Evolutionary conservation across 2,888 invertebrate species (phyloP).

Genomic region (Pristionchus mayeri): DNA sequence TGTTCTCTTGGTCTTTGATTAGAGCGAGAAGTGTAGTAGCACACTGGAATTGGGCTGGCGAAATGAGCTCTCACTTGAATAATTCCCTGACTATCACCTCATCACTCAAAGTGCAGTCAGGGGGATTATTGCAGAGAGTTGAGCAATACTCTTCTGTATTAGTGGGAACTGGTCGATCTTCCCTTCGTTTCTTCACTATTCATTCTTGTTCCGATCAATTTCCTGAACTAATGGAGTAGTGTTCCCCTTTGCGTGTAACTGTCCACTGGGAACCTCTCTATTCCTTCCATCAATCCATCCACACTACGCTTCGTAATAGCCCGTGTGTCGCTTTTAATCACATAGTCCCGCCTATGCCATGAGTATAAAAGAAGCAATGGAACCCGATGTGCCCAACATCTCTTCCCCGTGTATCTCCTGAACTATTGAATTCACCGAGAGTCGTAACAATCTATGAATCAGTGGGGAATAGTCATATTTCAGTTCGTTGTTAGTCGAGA

Average conservation of each 20-base stretch:
- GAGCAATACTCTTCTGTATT: neutral
- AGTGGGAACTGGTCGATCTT: no score
- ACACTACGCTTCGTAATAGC: conserved; percentile 5
- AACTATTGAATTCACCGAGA: neutral
- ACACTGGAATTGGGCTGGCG: no score
- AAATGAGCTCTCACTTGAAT: no score
- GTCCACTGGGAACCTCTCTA: neutral
- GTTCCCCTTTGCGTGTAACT: neutral
- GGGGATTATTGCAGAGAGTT: neutral
- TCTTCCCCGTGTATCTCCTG: neutral
- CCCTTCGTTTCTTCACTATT: neutral
- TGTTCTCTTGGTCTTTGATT: neutral
- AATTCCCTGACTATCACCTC: neutral
- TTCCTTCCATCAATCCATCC: neutral
- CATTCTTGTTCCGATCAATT: neutral
- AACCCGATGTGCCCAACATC: neutral
- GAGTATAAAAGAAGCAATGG: neutral
- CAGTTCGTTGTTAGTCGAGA: neutral
- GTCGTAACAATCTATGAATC: neutral
- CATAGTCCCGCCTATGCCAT: neutral
- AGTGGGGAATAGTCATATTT: neutral
- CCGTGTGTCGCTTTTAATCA: conserved; percentile 2
- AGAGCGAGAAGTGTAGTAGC: neutral
- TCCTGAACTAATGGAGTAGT: neutral
- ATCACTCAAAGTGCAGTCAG: conserved; percentile 1